Evolutionary conservation across 2,113 vertebrate species (phyloP).

Genomic region (Misgurnus anguillicaudatus): DNA sequence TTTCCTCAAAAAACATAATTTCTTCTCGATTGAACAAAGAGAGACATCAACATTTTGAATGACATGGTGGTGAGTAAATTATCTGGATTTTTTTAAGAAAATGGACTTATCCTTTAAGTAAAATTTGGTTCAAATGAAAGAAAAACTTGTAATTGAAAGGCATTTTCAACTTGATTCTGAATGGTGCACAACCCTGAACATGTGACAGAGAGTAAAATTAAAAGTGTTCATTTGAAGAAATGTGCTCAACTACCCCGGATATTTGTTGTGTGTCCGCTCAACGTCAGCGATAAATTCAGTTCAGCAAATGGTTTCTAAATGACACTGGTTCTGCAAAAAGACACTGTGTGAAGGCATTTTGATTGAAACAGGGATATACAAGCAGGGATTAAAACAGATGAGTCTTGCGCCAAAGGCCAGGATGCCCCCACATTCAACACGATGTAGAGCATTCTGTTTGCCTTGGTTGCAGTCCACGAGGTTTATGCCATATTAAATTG

Average conservation of each 20-base stretch:
- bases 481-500: not conserved
- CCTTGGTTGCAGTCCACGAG: conserved; percentile 2
- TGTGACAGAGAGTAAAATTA: conserved; percentile 40
- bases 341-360: conserved; percentile 65
- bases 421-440: conserved; percentile 45
- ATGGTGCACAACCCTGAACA: conserved; percentile 25
- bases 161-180: not conserved
- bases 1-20: too few species aligned
- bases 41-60: too few species aligned
- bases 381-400: conserved; percentile 57
- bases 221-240: conserved; percentile 67
- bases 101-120: too few species aligned
- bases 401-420: conserved; percentile 44
- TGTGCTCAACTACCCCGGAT: conserved; percentile 68
- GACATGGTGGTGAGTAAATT: too few species aligned
- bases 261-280: conserved; percentile 69
- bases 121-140: too few species aligned
- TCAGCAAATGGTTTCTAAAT: conserved; percentile 75
- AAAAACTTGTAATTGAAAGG: not conserved
- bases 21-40: too few species aligned
- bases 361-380: conserved; percentile 67
- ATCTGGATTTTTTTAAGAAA: too few species aligned
- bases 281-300: conserved; percentile 67
- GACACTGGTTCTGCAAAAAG: conserved; percentile 74
- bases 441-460: conserved; percentile 40